Percentiles rank a stretch among this genome's conserved stretches.
These are phyloP conservation scores for Sterrhoptilus dennistouni DNA, from an alignment of 2,113 vertebrate genomes.

Conservation along the genomic window DNA sequence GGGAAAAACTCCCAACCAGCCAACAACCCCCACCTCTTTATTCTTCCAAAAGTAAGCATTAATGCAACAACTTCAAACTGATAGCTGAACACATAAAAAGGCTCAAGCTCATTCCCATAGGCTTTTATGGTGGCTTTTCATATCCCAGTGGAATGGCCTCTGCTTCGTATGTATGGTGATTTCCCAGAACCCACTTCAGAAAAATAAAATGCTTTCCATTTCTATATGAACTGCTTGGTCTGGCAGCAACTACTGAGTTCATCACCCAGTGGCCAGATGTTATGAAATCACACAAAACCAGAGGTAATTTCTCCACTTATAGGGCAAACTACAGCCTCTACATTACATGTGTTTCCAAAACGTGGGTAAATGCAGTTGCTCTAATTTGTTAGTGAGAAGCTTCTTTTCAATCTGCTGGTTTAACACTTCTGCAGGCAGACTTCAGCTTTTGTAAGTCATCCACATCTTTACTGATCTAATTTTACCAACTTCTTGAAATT, in stretches of 20 bases:
- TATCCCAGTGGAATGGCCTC: background rate
- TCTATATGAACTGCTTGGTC: background rate
- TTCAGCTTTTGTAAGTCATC: background rate
- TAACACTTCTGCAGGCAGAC: background rate
- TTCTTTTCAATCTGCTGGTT: background rate
- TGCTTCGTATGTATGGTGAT: background rate
- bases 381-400: background rate
- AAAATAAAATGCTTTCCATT: background rate
- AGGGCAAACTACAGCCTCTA: background rate
- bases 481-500: background rate
- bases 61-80: background rate
- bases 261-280: background rate
- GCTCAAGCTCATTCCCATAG: background rate
- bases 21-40: background rate
- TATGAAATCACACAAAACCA: background rate
- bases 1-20: rapidly evolving
- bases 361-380: background rate
- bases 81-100: background rate
- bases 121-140: background rate
- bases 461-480: background rate
- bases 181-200: background rate
- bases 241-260: background rate
- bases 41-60: background rate
- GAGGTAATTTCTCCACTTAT: background rate
- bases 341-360: background rate